Evolutionary conservation across 2,888 invertebrate species (phyloP), one percentile per base, ranked within the genome.

Genomic region (Scaptomyza cyrtandrae): DNA sequence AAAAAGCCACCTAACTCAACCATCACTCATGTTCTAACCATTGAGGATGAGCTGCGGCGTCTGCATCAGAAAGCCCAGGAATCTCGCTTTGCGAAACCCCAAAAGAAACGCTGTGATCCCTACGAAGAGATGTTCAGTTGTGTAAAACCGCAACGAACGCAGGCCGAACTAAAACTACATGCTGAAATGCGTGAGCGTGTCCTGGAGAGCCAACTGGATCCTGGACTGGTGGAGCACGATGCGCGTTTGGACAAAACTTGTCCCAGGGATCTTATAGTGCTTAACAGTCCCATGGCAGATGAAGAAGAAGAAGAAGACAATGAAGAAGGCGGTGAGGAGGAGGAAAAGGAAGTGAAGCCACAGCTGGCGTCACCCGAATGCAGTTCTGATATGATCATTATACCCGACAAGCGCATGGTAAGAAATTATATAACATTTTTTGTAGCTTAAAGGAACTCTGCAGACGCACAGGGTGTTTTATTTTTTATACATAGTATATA

Each of bases 321-420:
- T 2, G 7, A 61, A 0, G 76, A 48, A 1, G 74, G 29, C 3
- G 70, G 54, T 0, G 81, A 69, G 0, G 82, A 83, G 35, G 82
- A 77, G 29, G 86, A 79, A 1, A 37, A 49, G 0, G 73, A 69
- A 19, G 77, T 90, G 4, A 82, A 77, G 50, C 89, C 87, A 0
- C 71, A 84, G 45, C 19, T 71, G 10, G 91, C 90, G 0, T 84
- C 86, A 9, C 88, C 90, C 1, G 76, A 86, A 4, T 90, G 90
- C 50, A 90, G 88, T 58, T 70, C 78, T 27, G 77, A 83, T 7
- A 58, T 79, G 53, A 87, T 91, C 19, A 80, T 80, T 31, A 62
- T 86, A 41, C 91, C 90, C 7, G 80, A 90, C 24, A 80, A 80
- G 41, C 89, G 80, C 41, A 75, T 91, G 86, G 90, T 91, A 68